These are phyloP conservation scores for Phyllopteryx taeniolatus DNA, from an alignment of 2,113 vertebrate genomes.

Conservation along the genomic window DNA sequence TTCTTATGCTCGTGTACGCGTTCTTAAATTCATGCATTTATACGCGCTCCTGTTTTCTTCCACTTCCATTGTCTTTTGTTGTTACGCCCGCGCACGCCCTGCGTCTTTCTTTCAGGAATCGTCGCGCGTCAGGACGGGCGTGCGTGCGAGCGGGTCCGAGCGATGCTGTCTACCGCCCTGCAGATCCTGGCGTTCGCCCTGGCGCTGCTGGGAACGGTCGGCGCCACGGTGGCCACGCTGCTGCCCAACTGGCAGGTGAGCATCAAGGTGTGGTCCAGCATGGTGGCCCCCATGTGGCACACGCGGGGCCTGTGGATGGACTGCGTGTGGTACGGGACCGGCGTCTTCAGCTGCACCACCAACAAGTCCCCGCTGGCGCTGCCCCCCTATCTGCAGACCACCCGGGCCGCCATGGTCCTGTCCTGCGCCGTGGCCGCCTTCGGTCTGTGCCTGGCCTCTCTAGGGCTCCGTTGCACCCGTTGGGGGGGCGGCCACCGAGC, in stretches of 20 bases:
- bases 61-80: constrained; percentile 34
- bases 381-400: constrained; percentile 80
- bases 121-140: constrained; percentile 48
- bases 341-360: constrained; percentile 89
- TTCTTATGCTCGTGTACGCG: too few relatives aligned
- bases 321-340: constrained; percentile 91
- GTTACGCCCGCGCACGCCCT: not conserved
- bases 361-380: constrained; percentile 82
- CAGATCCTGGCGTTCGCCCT: constrained; percentile 88
- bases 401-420: constrained; percentile 86
- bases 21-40: not conserved
- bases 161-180: constrained; percentile 82
- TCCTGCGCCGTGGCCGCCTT: constrained; percentile 79
- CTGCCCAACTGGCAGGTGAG: constrained; percentile 93
- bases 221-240: constrained; percentile 81
- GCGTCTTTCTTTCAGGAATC: constrained; percentile 46
- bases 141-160: constrained; percentile 6
- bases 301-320: constrained; percentile 97
- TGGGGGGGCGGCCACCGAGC: constrained; percentile 79
- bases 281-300: constrained; percentile 83
- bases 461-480: constrained; percentile 89
- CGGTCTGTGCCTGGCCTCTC: constrained; percentile 80
- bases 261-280: constrained; percentile 73
- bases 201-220: constrained; percentile 81
- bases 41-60: constrained; percentile 9